These are phyloP conservation scores for Caranx ignobilis DNA, from an alignment of 2,113 vertebrate genomes.

Conservation along the genomic window DNA sequence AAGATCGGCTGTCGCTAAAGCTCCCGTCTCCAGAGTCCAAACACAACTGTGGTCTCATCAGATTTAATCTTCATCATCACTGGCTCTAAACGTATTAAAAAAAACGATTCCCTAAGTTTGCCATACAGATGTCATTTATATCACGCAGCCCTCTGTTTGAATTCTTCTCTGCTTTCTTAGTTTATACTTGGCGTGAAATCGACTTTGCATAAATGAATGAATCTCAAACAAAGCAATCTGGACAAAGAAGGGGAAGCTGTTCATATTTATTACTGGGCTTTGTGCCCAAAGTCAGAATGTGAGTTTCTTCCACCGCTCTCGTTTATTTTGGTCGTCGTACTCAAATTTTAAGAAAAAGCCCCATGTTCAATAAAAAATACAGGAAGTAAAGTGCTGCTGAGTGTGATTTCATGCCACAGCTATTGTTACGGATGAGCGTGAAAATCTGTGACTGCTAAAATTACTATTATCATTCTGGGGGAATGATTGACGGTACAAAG, in stretches of 20 bases:
- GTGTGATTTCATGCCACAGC: slow-evolving; percentile 26
- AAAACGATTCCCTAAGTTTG: neutral
- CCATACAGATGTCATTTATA: neutral
- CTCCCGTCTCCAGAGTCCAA: neutral
- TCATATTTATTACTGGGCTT: slow-evolving; percentile 4
- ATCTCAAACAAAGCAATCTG: slow-evolving; percentile 29
- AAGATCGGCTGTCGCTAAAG: too few species aligned
- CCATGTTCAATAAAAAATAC: slow-evolving; percentile 13
- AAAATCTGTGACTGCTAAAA: slow-evolving; percentile 42
- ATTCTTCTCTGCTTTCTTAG: slow-evolving; percentile 19
- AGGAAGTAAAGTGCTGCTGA: neutral
- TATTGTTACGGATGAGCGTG: slow-evolving; percentile 33
- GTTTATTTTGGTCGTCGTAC: neutral
- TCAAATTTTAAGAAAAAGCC: slow-evolving; percentile 13
- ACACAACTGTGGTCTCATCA: neutral
- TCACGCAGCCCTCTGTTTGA: neutral
- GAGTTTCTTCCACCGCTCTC: neutral
- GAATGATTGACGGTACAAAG: slow-evolving; percentile 63
- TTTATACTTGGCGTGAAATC: neutral
- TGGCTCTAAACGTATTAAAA: neutral
- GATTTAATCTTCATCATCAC: neutral
- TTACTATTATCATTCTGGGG: slow-evolving; percentile 29
- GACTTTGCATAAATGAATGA: slow-evolving; percentile 24
- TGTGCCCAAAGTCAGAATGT: neutral
- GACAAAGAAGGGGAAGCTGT: neutral